phyloP scores from a whole-genome alignment of 53 echinoderm and acorn worm species.

The Echinometra lucunter region DNA sequence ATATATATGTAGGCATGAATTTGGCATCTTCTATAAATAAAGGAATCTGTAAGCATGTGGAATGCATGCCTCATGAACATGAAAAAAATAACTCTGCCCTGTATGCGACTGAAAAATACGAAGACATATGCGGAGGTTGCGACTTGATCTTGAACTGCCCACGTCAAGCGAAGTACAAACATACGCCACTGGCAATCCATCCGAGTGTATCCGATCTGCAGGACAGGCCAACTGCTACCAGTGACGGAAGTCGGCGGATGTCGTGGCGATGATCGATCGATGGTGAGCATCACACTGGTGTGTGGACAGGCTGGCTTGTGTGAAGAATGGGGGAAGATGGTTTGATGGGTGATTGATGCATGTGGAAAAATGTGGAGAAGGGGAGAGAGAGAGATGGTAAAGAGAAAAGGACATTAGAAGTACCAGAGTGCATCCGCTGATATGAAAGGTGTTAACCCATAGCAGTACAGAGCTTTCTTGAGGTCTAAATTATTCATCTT shows the following conservation, averaged over 20 bases:
- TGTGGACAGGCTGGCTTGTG: background rate
- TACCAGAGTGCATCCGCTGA: too few species aligned
- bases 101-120: background rate
- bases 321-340: background rate
- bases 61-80: background rate
- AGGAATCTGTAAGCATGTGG: background rate
- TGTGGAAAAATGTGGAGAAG: too few species aligned
- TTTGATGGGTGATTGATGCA: slow-evolving; percentile 27
- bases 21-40: background rate
- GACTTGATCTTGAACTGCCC: background rate
- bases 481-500: too few species aligned
- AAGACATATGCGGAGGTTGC: slow-evolving; percentile 4
- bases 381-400: background rate
- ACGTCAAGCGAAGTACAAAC: slow-evolving; percentile 20
- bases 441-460: too few species aligned
- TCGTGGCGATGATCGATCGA: slow-evolving; percentile 34
- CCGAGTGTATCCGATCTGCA: slow-evolving; percentile 38
- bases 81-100: background rate
- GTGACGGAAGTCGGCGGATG: slow-evolving; percentile 28
- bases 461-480: too few species aligned
- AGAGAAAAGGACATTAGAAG: too few species aligned
- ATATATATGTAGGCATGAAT: slow-evolving; percentile 4
- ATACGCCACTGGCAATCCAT: background rate
- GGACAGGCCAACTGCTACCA: background rate
- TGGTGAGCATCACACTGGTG: slow-evolving; percentile 46